phyloP scores from a whole-genome alignment of 2,888 invertebrate species.

The Drosophila neotestacea region DNA sequence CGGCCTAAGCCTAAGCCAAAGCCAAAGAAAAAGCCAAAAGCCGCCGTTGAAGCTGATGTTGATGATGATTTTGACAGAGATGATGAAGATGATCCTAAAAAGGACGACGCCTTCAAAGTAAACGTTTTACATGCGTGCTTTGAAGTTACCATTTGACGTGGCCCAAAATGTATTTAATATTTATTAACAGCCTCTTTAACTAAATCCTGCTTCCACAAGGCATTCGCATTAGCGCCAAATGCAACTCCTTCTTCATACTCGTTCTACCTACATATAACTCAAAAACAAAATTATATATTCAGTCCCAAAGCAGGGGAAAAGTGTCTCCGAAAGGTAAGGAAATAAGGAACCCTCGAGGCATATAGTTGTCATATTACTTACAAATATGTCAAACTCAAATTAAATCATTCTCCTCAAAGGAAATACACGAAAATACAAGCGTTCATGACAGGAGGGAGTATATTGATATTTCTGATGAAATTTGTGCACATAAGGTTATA shows the following conservation, averaged over 20 bases:
- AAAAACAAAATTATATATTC: constrained; percentile 40
- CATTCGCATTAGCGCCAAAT: constrained; percentile 28
- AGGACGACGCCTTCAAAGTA: constrained; percentile 47
- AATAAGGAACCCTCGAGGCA: not conserved
- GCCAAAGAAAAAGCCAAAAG: constrained; percentile 24
- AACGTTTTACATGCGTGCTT: constrained; percentile 52
- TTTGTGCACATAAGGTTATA: not conserved
- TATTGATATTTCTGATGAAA: not conserved
- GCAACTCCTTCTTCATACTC: constrained; percentile 12
- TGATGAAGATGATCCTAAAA: constrained; percentile 43
- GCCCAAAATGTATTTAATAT: constrained; percentile 57
- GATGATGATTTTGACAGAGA: constrained; percentile 19
- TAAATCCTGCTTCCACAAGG: constrained; percentile 23
- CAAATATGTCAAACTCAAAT: constrained; percentile 19
- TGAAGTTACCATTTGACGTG: constrained; percentile 52
- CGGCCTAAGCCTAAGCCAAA: constrained; percentile 49
- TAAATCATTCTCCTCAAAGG: not conserved
- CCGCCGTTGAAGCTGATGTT: constrained; percentile 9
- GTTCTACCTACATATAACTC: not conserved
- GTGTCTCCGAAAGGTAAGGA: not conserved
- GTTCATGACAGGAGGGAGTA: not conserved
- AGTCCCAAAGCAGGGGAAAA: not conserved
- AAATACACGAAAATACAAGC: not conserved
- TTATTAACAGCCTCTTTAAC: constrained; percentile 51
- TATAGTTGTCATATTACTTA: constrained; percentile 16